Percentiles rank a stretch among this genome's conserved stretches.
Evolutionary conservation across 2,888 invertebrate species (phyloP).

Genomic region (Lochmaea crataegi): DNA sequence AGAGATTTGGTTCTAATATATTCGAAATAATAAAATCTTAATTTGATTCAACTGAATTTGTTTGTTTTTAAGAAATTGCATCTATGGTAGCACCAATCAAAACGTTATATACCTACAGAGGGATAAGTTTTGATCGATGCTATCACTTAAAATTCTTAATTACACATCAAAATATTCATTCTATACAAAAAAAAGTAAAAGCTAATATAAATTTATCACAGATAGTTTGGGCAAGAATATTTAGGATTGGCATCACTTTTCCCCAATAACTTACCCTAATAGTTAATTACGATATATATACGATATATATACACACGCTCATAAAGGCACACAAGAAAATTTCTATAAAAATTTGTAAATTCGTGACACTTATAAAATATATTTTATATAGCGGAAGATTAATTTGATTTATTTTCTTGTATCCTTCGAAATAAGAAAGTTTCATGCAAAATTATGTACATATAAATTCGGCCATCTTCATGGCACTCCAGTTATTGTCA

Average conservation of each 20-base stretch:
- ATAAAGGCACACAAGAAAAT: constrained; percentile 8
- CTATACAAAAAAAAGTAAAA: constrained; percentile 44
- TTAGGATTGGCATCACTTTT: constrained; percentile 56
- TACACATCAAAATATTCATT: constrained; percentile 4
- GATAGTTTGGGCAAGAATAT: constrained; percentile 63
- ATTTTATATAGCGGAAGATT: background rate
- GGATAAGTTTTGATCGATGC: background rate
- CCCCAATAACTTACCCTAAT: constrained; percentile 54
- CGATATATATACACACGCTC: constrained; percentile 47
- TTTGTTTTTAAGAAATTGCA: background rate
- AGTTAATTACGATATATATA: constrained; percentile 47
- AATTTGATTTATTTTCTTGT: background rate
- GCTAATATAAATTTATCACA: constrained; percentile 61
- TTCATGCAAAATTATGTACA: constrained; percentile 56
- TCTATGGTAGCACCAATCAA: constrained; percentile 11
- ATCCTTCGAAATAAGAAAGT: constrained; percentile 32
- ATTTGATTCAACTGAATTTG: constrained; percentile 40
- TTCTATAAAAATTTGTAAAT: background rate
- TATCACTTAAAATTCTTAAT: background rate
- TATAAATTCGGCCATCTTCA: constrained; percentile 52
- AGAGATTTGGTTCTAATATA: constrained; percentile 50
- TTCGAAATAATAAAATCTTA: constrained; percentile 47
- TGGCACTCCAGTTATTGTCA: constrained; percentile 61
- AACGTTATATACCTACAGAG: background rate
- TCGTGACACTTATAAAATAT: no score